Evolutionary conservation across 1,140 invertebrate species (phyloP).

Genomic region (Ceratoteleas bidentatus): DNA sequence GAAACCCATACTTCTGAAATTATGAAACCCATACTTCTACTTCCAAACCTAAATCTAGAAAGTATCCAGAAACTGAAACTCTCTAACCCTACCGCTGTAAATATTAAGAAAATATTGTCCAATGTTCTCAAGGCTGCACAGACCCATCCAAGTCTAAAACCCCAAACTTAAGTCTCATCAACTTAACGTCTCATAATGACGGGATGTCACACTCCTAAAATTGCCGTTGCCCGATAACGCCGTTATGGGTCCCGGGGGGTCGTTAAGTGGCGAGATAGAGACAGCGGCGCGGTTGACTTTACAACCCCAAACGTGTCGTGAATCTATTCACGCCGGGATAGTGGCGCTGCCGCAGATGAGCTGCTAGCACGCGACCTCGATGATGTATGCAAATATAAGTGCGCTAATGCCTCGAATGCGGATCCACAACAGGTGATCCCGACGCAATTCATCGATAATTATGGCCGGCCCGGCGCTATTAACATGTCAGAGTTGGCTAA

Average conservation of each 20-base stretch:
- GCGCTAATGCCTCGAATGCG: slow-evolving; percentile 59
- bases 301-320: slow-evolving; percentile 75
- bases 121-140: no score
- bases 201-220: background rate
- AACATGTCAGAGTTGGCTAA: slow-evolving; percentile 7
- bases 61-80: no score
- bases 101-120: no score
- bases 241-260: background rate
- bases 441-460: slow-evolving; percentile 44
- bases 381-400: slow-evolving; percentile 72
- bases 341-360: slow-evolving; percentile 75
- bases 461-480: slow-evolving; percentile 21
- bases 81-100: no score
- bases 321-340: slow-evolving; percentile 77
- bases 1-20: no score
- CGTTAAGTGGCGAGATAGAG: background rate
- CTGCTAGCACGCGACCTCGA: slow-evolving; percentile 76
- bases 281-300: slow-evolving; percentile 67
- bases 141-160: no score
- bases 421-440: slow-evolving; percentile 73
- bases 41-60: no score
- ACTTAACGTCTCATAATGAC: no score
- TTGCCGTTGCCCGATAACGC: background rate
- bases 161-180: no score
- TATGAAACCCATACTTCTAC: no score